phyloP scores from a whole-genome alignment of 2,797 vertebrate genomes.

The Cryptoblepharus egeriae region DNA sequence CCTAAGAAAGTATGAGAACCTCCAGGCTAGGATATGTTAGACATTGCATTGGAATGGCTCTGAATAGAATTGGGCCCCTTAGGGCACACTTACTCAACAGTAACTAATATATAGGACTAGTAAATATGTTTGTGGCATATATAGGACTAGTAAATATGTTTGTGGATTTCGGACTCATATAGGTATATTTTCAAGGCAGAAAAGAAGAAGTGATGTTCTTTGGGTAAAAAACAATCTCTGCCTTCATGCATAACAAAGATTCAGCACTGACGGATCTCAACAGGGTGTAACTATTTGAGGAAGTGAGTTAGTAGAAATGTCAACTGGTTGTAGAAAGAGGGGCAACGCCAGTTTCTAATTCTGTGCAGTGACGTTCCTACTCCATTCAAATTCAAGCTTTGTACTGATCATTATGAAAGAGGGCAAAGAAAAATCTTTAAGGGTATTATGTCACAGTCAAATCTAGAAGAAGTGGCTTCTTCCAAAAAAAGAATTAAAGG shows the following conservation, averaged over 20 bases:
- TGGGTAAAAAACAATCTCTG: not conserved
- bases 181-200: not conserved
- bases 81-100: not conserved
- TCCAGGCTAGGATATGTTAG: too few species aligned
- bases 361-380: not conserved
- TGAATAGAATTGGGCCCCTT: too few species aligned
- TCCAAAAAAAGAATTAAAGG: constrained; percentile 40
- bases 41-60: too few species aligned
- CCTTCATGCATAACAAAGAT: not conserved
- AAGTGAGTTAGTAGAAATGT: not conserved
- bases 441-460: accelerated
- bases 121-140: not conserved
- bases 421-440: constrained; percentile 31
- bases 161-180: not conserved
- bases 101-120: not conserved
- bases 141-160: not conserved
- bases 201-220: too few species aligned
- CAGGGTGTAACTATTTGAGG: not conserved
- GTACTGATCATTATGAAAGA: not conserved
- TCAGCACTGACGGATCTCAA: not conserved
- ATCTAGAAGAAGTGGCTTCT: constrained; percentile 26
- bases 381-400: not conserved
- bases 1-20: too few species aligned
- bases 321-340: too few species aligned
- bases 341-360: not conserved